These are phyloP conservation scores for Wiebesia pumilae DNA, from an alignment of 1,140 invertebrate genomes.

Conservation along the genomic window DNA sequence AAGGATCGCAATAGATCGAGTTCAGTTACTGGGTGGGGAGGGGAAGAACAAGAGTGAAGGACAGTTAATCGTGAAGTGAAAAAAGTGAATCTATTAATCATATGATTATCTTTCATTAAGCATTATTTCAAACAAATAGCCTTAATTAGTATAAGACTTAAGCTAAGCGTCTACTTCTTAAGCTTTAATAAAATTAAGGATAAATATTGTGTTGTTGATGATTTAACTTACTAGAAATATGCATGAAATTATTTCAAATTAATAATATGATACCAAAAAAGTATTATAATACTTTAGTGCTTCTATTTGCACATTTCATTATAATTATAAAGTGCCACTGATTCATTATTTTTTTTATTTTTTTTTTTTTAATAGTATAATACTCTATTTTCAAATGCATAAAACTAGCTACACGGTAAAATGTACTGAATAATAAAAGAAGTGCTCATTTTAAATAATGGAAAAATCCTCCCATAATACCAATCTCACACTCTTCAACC, in stretches of 20 bases:
- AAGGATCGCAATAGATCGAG: neutral
- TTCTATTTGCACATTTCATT: too few species aligned
- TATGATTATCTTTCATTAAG: neutral
- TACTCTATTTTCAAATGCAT: too few species aligned
- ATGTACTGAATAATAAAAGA: neutral
- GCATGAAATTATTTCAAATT: too few species aligned
- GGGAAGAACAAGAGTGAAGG: neutral
- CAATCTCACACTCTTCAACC: constrained; percentile 1
- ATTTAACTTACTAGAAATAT: too few species aligned
- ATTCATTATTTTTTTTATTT: too few species aligned
- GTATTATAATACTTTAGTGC: too few species aligned
- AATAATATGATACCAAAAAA: too few species aligned
- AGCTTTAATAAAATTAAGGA: too few species aligned
- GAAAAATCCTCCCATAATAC: neutral
- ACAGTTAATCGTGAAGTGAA: constrained; percentile 31
- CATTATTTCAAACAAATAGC: neutral
- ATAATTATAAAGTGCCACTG: too few species aligned
- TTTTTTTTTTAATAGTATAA: too few species aligned
- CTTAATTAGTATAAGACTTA: neutral
- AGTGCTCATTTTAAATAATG: neutral
- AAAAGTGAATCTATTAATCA: neutral
- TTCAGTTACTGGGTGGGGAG: neutral
- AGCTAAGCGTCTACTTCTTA: too few species aligned
- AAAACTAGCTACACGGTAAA: neutral
- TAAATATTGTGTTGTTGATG: too few species aligned